phyloP scores from a whole-genome alignment of 2,113 vertebrate genomes.

The Leucopsar rothschildi region DNA sequence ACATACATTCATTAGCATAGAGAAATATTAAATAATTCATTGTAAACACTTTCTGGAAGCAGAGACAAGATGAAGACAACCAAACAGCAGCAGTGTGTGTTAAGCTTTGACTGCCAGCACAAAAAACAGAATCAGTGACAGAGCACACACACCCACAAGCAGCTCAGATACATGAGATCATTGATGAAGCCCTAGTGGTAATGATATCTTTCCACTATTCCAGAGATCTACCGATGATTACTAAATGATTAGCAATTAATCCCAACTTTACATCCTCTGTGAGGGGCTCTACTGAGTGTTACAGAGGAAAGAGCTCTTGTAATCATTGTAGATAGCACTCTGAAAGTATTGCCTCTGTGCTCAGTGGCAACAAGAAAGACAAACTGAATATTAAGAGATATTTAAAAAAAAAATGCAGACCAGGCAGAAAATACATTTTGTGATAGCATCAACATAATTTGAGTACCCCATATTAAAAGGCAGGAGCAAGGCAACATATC shows the following conservation, averaged over 20 bases:
- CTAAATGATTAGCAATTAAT: conserved; percentile 10
- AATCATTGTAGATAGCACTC: not conserved
- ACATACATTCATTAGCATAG: not conserved
- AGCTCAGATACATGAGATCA: not conserved
- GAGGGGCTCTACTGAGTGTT: not conserved
- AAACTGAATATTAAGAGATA: not conserved
- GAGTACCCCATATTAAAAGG: not conserved
- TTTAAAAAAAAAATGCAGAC: not conserved
- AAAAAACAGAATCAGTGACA: not conserved
- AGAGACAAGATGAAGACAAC: not conserved
- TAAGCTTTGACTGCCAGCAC: not conserved
- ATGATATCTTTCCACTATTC: not conserved
- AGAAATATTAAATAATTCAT: not conserved
- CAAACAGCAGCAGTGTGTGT: not conserved
- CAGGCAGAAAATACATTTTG: not conserved
- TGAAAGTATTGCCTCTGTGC: not conserved
- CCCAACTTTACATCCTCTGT: not conserved
- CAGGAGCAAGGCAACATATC: not conserved
- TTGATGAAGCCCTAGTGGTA: not conserved
- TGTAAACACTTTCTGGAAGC: not conserved
- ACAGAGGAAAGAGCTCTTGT: not conserved
- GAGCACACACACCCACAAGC: not conserved
- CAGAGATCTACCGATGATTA: not conserved
- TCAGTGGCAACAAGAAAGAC: not conserved
- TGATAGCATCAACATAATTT: not conserved